phyloP scores from a whole-genome alignment of 2,113 vertebrate species.

The Rhynchopsitta pachyrhyncha region DNA sequence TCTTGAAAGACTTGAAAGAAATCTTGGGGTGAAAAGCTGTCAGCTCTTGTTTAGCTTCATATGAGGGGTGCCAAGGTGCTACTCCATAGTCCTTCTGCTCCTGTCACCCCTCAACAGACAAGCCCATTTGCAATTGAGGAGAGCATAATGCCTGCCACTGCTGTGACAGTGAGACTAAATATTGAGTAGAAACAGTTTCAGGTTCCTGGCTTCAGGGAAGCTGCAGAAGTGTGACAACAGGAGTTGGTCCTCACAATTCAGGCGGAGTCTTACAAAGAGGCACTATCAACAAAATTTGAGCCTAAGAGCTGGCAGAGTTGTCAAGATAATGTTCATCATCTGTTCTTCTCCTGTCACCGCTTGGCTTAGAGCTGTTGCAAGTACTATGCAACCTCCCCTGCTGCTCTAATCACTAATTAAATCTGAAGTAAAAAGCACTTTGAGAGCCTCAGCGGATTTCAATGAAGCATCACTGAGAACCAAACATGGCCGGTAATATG shows the following conservation, averaged over 20 bases:
- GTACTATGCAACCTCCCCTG: not conserved
- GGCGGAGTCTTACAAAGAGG: not conserved
- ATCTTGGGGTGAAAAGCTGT: not conserved
- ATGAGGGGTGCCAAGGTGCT: not conserved
- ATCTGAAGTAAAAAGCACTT: not conserved
- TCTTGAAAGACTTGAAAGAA: not conserved
- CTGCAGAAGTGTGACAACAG: not conserved
- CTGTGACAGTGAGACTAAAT: conserved; percentile 6
- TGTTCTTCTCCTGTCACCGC: not conserved
- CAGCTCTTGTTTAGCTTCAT: not conserved
- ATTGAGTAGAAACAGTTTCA: conserved; percentile 20
- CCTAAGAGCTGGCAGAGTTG: not conserved
- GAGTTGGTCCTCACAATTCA: not conserved
- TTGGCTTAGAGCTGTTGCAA: not conserved
- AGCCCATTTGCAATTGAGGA: not conserved
- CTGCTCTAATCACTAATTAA: not conserved
- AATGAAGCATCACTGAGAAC: not conserved
- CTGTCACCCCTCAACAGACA: not conserved
- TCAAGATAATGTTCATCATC: conserved; percentile 11
- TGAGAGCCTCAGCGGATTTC: fast-evolving
- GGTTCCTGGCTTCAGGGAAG: not conserved
- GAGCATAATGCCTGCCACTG: not conserved
- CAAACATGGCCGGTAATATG: fast-evolving
- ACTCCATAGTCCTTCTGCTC: not conserved
- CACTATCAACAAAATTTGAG: not conserved